Base-by-base conservation (phyloP, 2,113 vertebrate genomes). In the Pomatorhinus ruficollis region DNA sequence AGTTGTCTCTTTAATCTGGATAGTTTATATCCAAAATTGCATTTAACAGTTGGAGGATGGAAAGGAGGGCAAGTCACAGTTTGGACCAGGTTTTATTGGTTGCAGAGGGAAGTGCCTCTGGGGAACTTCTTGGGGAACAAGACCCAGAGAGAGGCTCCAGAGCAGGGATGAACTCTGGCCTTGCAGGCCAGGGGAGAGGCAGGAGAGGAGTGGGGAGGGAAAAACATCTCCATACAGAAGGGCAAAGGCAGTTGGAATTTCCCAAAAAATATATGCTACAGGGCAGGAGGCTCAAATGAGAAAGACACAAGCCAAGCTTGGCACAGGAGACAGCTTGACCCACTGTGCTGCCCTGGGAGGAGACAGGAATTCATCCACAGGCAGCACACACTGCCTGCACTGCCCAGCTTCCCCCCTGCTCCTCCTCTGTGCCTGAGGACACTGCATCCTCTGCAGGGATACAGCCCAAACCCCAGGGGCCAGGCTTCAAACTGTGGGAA, bases 161-260 rank as follows among this genome's bases (percentile, higher is more conserved):
- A 69, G 24, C 5, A 3, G 42, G 52, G 68, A 53, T 1, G 22
- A 93, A 88, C 88, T 93, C 54, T 86, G 71, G 21, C 54, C 83
- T 83, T 53, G 40, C 31, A 82, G 15, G 42, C 35, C 40, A n/a
- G 45, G 45, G 53, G 31, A 90, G 59, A 65, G 49, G 33, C 35
- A 81, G 39, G 11, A 82, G 40, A 89, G 33, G 31, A 79, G 14
- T 4, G 1, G 49, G 16, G 50, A 71, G 20, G 27, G 35, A 60
- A 84, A 74, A 84, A 30, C 14, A 61, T 63, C 47, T 39, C 52
- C 4, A 1, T 33, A 61, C 8, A 64, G 65, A 66, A 83, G 39
- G 37, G n/a, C 66, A 95, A 85, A 96, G 49, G 35, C 47, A 83
- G n/a, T 71, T 75, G 37, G 57, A 79, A 87, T 92, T 90, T 81